These are phyloP conservation scores for Bubo bubo DNA, from an alignment of 2,113 vertebrate species.

Conservation along the genomic window DNA sequence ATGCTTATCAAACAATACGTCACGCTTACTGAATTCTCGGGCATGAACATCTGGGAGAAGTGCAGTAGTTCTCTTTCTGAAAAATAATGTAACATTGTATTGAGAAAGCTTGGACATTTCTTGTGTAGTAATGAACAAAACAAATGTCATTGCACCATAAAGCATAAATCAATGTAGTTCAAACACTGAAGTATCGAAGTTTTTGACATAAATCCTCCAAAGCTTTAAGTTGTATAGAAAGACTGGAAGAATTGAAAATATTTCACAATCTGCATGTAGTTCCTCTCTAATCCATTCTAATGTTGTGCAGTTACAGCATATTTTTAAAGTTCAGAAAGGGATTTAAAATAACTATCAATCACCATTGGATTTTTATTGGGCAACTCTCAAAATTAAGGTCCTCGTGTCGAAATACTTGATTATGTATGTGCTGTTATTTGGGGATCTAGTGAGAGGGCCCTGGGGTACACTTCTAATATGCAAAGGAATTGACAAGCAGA, in stretches of 20 bases:
- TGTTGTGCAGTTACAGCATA: neutral
- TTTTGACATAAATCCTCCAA: neutral
- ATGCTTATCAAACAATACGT: neutral
- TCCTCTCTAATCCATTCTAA: neutral
- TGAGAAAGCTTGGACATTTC: neutral
- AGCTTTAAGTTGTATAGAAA: neutral
- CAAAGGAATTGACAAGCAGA: neutral
- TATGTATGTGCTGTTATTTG: neutral
- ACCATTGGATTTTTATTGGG: neutral
- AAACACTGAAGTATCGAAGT: neutral
- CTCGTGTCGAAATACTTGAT: neutral
- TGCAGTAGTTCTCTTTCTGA: neutral
- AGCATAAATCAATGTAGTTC: neutral
- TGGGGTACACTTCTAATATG: neutral
- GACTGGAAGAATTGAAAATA: neutral
- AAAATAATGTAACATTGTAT: neutral
- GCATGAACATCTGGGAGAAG: neutral
- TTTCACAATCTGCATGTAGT: neutral
- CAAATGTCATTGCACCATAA: neutral
- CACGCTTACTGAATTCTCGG: neutral
- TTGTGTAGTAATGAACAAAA: neutral
- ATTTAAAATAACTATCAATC: neutral
- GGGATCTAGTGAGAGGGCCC: neutral
- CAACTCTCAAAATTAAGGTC: neutral
- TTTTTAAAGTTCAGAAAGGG: neutral